phyloP scores from a whole-genome alignment of 1,140 invertebrate species.

The Aphelinus atriplicis region DNA sequence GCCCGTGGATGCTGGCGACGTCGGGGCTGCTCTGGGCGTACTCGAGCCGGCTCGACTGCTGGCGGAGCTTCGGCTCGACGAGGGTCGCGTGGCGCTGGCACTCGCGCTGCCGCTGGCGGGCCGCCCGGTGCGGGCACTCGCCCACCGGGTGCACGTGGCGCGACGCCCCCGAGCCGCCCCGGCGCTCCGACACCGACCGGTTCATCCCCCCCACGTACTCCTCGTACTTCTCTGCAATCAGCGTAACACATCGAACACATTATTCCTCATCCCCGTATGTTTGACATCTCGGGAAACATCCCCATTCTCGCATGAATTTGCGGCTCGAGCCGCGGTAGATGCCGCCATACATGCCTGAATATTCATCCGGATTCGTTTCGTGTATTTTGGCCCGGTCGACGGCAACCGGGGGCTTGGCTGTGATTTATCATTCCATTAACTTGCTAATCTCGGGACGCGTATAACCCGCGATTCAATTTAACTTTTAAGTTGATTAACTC shows the following conservation, averaged over 20 bases:
- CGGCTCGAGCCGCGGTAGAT: too few relatives aligned
- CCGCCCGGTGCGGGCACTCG: constrained; percentile 59
- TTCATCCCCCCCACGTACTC: constrained; percentile 63
- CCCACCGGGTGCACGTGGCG: constrained; percentile 44
- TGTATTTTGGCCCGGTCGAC: too few relatives aligned
- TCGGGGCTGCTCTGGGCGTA: constrained; percentile 74
- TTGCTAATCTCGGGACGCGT: too few relatives aligned
- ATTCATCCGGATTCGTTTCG: too few relatives aligned
- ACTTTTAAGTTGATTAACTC: too few relatives aligned
- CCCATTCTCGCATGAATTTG: too few relatives aligned
- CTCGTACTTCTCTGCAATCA: constrained; percentile 58
- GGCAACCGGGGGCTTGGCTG: too few relatives aligned
- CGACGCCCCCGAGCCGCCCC: constrained; percentile 29
- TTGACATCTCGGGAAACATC: too few relatives aligned
- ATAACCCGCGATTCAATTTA: too few relatives aligned
- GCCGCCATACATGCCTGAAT: too few relatives aligned
- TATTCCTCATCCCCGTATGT: too few relatives aligned
- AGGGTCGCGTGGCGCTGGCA: constrained; percentile 49
- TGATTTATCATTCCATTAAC: too few relatives aligned
- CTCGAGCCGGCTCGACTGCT: constrained; percentile 65
- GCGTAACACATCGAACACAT: not conserved
- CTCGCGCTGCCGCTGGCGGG: constrained; percentile 50
- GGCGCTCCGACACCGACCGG: constrained; percentile 67
- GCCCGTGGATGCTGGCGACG: constrained; percentile 65
- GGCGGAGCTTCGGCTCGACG: constrained; percentile 60